Conservation (phyloP, 2,113 vertebrate genomes). For the Anthoscopus minutus region DNA sequence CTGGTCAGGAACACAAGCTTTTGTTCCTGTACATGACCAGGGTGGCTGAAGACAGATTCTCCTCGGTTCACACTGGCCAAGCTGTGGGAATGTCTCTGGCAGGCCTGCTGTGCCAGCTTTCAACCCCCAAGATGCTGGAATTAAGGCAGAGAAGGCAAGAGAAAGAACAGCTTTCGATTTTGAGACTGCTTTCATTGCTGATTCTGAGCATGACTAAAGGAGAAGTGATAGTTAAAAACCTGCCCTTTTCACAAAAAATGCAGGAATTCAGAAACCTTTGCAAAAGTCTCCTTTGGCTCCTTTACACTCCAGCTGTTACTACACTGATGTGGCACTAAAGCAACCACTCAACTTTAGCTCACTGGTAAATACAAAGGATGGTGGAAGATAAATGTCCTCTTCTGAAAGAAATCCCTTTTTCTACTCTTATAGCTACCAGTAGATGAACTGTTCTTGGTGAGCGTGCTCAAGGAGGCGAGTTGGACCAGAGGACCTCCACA, state of each 20-base stretch:
- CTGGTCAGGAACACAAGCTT: not conserved
- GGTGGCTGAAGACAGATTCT: not conserved
- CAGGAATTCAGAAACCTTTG: not conserved
- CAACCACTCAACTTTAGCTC: not conserved
- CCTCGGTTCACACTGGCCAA: not conserved
- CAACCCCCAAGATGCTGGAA: not conserved
- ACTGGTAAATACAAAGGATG: not conserved
- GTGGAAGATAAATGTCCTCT: not conserved
- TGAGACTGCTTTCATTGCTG: not conserved
- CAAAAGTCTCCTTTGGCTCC: not conserved
- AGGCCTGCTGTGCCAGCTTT: not conserved
- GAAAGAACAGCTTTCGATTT: not conserved
- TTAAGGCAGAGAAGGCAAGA: not conserved
- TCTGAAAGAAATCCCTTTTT: not conserved
- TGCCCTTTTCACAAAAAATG: not conserved
- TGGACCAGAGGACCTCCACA: not conserved
- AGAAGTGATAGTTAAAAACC: not conserved
- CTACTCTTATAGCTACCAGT: not conserved
- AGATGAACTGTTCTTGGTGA: not conserved
- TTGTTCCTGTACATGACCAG: not conserved
- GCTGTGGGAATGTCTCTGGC: not conserved
- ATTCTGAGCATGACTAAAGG: not conserved
- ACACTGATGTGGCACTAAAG: not conserved
- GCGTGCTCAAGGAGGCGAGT: not conserved
- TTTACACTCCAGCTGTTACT: not conserved